Base-by-base conservation (phyloP, 2,113 vertebrate genomes). In the Piaya cayana region DNA sequence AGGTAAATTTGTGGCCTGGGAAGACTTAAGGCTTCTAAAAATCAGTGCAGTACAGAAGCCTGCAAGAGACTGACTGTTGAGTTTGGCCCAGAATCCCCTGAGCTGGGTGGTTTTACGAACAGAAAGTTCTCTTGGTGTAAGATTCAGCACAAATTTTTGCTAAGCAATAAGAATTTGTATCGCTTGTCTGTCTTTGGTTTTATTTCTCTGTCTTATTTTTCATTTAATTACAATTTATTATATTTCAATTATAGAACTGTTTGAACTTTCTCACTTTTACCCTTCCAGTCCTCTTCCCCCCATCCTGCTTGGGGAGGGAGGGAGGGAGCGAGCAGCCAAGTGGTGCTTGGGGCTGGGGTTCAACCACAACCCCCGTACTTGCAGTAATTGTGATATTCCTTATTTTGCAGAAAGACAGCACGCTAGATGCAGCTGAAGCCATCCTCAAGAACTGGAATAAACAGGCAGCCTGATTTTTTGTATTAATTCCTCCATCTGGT, bases 361-460 rank as follows among this genome's bases (percentile, higher is more conserved):
- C 11, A 49, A 22, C 47, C 47, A 49, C 22, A 11, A 49, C 21
- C 11, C 21, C 12, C 4, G 5, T 34, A 21, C 64, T 83, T 70
- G 21, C 15, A 77, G 42, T 96, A 96, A 92, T 30, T 53, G 60
- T 72, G 55, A 19, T 96, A 47, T 83, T 71, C 60, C 39, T 97
- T 96, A 26, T 94, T 97, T 94, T 98, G 95, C 98, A 99, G 99
- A 97, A 98, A 98, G 98, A 99, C 76, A 98, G 98, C 75, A 99
- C 99, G 6, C 95, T 99, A 27, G 98, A 99, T 83, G 99, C 99
- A 93, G 99, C 99, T 45, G 98, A 97, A 86, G 93, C 87, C 76
- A 99, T 99, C 92, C 90, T 99, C 95, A 99, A 98, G 95, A 98
- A 98, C 78, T 99, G 99, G 99, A 98, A 53, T 47, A 98, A 97